phyloP scores from a whole-genome alignment of 2,113 vertebrate species.

The Hippocampus abdominalis region DNA sequence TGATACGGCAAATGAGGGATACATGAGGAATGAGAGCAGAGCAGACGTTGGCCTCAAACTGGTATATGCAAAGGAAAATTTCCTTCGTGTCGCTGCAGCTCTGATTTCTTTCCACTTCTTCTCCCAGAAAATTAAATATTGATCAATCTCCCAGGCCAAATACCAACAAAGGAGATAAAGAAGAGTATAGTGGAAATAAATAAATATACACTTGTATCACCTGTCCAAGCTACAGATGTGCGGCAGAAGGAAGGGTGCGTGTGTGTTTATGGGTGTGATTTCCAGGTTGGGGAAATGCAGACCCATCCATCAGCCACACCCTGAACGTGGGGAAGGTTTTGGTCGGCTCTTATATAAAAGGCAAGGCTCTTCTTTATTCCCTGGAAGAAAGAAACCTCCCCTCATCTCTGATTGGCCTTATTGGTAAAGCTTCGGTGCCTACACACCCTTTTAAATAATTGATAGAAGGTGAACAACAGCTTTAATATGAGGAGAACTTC shows the following conservation, averaged over 20 bases:
- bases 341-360: background rate
- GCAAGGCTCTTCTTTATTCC: slow-evolving; percentile 38
- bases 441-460: slow-evolving; percentile 64
- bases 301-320: slow-evolving; percentile 61
- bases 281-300: slow-evolving; percentile 35
- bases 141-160: slow-evolving; percentile 83
- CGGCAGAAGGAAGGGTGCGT: background rate
- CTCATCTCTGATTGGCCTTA: slow-evolving; percentile 50
- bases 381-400: slow-evolving; percentile 42
- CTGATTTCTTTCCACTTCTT: slow-evolving; percentile 60
- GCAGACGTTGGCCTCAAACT: slow-evolving; percentile 40
- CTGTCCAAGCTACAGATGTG: slow-evolving; percentile 49
- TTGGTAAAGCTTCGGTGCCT: slow-evolving; percentile 44
- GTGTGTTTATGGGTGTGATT: slow-evolving; percentile 23
- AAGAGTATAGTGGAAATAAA: slow-evolving; percentile 75
- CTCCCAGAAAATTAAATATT: slow-evolving; percentile 91
- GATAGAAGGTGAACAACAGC: slow-evolving; percentile 47
- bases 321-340: slow-evolving; percentile 25
- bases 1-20: slow-evolving; percentile 46
- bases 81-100: slow-evolving; percentile 58
- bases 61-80: slow-evolving; percentile 34
- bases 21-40: slow-evolving; percentile 36
- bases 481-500: slow-evolving; percentile 23
- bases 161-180: slow-evolving; percentile 80
- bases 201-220: slow-evolving; percentile 71